Percentiles rank a stretch among this genome's conserved stretches.
Evolutionary conservation across 1,140 invertebrate species (phyloP).

Genomic region (Leptopilina clavipes): DNA sequence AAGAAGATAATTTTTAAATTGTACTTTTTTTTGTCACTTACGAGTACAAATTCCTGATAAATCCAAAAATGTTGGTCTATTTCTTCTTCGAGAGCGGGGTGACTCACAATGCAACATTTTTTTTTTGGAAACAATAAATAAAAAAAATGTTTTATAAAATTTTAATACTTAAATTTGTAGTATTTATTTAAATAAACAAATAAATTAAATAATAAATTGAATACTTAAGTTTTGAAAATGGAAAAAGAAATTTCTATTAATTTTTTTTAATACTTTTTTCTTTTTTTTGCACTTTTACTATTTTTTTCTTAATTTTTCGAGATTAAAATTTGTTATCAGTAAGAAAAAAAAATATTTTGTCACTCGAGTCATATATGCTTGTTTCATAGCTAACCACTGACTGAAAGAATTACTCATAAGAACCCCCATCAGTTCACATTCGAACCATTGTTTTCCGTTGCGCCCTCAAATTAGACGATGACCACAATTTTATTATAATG

Average conservation of each 20-base stretch:
- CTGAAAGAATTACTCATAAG: constrained; percentile 49
- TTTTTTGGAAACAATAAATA: too few relatives aligned
- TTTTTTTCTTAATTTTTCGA: neutral
- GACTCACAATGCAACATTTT: constrained; percentile 60
- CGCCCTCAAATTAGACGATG: constrained; percentile 64
- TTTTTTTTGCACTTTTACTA: too few relatives aligned
- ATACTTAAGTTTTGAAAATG: too few relatives aligned
- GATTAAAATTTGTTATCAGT: neutral
- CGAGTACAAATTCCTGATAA: constrained; percentile 58
- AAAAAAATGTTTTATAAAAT: too few relatives aligned
- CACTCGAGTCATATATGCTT: constrained; percentile 5
- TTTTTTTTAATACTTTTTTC: too few relatives aligned
- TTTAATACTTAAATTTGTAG: too few relatives aligned
- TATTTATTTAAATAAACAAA: too few relatives aligned
- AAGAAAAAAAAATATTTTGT: neutral
- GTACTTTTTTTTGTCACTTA: constrained; percentile 52
- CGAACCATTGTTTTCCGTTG: constrained; percentile 61
- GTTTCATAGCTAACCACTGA: constrained; percentile 43
- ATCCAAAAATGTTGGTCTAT: constrained; percentile 67
- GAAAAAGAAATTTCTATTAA: too few relatives aligned
- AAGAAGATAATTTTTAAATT: constrained; percentile 17
- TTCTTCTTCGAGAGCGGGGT: constrained; percentile 59
- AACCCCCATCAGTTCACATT: constrained; percentile 34
- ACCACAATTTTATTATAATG: constrained; percentile 60
- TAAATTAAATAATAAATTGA: too few relatives aligned